phyloP scores from a whole-genome alignment of 1,140 invertebrate species.

The Manduca sexta region DNA sequence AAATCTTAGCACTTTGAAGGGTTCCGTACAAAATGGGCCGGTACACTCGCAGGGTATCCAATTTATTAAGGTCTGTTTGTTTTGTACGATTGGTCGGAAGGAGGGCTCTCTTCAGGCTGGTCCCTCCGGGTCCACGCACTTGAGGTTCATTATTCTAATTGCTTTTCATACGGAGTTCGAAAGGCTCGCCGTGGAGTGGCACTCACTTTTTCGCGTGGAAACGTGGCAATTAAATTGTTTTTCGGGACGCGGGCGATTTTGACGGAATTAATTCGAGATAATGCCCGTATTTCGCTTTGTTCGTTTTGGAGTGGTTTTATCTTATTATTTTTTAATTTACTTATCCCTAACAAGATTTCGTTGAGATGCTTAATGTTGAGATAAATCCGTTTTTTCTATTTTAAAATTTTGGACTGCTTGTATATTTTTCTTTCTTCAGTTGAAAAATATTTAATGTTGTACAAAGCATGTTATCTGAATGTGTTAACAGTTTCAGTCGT shows the following conservation, averaged over 20 bases:
- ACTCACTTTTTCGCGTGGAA: constrained; percentile 44
- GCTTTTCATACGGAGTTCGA: constrained; percentile 60
- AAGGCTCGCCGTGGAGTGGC: constrained; percentile 50
- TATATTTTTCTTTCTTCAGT: no score
- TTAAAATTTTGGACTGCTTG: no score
- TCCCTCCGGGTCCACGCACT: constrained; percentile 28
- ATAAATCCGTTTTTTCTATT: no score
- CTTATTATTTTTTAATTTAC: constrained; percentile 2
- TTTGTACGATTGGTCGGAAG: constrained; percentile 19
- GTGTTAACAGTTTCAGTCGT: no score
- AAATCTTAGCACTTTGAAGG: constrained; percentile 3
- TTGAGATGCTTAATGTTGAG: no score
- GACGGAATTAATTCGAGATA: constrained; percentile 55
- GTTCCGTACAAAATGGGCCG: not conserved
- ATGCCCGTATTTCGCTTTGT: constrained; percentile 17
- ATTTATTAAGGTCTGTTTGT: constrained; percentile 1
- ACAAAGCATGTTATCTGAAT: no score
- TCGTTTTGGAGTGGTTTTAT: not conserved
- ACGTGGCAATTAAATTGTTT: constrained; percentile 65
- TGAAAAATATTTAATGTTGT: no score
- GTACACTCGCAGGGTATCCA: not conserved
- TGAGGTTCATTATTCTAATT: constrained; percentile 70
- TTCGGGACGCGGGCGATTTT: constrained; percentile 37
- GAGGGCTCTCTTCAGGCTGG: not conserved
- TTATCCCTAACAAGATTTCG: not conserved